phyloP scores from a whole-genome alignment of 2,888 invertebrate genomes.

The Zhuqinia jingwanae region DNA sequence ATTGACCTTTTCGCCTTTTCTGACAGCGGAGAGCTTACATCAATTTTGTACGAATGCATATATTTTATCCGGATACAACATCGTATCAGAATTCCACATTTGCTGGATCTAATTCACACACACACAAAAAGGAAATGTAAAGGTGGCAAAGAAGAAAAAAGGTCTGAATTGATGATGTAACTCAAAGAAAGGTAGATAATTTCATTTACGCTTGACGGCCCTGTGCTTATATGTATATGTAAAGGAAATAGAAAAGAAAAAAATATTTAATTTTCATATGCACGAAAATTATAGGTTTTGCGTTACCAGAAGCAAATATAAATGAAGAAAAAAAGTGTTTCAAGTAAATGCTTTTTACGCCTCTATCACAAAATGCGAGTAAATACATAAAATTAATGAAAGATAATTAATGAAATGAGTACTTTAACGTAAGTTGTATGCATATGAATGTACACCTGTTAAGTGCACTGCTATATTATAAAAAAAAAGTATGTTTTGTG shows the following conservation, averaged over 20 bases:
- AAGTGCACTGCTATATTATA: not conserved
- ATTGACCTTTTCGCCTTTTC: slow-evolving; percentile 49
- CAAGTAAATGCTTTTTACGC: too few species aligned
- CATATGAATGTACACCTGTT: too few species aligned
- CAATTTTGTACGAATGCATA: slow-evolving; percentile 24
- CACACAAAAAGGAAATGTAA: not conserved
- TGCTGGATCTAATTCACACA: not conserved
- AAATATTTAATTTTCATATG: too few species aligned
- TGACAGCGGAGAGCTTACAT: slow-evolving; percentile 30
- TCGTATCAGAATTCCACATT: not conserved
- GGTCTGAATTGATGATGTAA: not conserved
- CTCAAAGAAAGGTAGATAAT: too few species aligned
- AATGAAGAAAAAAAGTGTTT: too few species aligned
- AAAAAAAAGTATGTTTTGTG: not conserved
- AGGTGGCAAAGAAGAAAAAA: not conserved
- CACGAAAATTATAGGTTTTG: too few species aligned
- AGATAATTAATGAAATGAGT: slow-evolving; percentile 34
- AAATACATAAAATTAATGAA: slow-evolving; percentile 8
- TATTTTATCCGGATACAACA: not conserved
- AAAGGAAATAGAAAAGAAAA: too few species aligned
- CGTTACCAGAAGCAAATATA: too few species aligned
- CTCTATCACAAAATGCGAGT: not conserved
- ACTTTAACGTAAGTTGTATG: too few species aligned
- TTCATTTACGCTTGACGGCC: too few species aligned
- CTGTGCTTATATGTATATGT: too few species aligned